Conservation (phyloP, 2,797 vertebrate genomes). For the Microcaecilia unicolor region DNA sequence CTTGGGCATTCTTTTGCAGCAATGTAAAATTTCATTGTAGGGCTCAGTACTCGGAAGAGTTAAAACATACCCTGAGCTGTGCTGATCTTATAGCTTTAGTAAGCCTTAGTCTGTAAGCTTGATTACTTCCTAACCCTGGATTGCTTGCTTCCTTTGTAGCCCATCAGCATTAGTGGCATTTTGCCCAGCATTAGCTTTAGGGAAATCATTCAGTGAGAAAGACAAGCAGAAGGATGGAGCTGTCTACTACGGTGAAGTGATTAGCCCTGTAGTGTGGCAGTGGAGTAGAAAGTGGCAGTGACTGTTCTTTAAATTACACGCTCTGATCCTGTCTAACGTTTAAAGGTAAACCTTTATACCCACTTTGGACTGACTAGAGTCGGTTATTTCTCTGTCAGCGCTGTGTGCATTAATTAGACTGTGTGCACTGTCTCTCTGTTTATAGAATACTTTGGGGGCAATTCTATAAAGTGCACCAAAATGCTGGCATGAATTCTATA, state of each 20-base stretch:
- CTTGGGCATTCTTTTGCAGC: background rate
- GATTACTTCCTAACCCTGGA: slow-evolving; percentile 64
- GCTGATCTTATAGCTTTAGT: slow-evolving; percentile 63
- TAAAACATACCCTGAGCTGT: slow-evolving; percentile 56
- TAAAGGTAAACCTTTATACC: too few species aligned
- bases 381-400: too few species aligned
- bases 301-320: background rate
- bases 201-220: slow-evolving; percentile 58
- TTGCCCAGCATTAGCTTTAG: slow-evolving; percentile 60
- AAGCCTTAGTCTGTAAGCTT: slow-evolving; percentile 72
- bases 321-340: too few species aligned
- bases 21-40: background rate
- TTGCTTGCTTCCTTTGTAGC: slow-evolving; percentile 49
- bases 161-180: slow-evolving; percentile 59
- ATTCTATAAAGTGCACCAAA: too few species aligned
- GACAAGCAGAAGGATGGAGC: slow-evolving; percentile 50
- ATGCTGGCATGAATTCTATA: too few species aligned
- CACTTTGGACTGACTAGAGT: rapidly evolving
- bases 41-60: slow-evolving; percentile 52
- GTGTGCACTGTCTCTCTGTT: too few species aligned
- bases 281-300: slow-evolving; percentile 7
- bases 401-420: too few species aligned
- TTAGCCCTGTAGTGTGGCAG: slow-evolving; percentile 30
- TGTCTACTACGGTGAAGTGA: slow-evolving; percentile 45
- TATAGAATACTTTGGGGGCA: too few species aligned